phyloP scores from a whole-genome alignment of 2,113 vertebrate genomes.

The Tetraodon nigroviridis region DNA sequence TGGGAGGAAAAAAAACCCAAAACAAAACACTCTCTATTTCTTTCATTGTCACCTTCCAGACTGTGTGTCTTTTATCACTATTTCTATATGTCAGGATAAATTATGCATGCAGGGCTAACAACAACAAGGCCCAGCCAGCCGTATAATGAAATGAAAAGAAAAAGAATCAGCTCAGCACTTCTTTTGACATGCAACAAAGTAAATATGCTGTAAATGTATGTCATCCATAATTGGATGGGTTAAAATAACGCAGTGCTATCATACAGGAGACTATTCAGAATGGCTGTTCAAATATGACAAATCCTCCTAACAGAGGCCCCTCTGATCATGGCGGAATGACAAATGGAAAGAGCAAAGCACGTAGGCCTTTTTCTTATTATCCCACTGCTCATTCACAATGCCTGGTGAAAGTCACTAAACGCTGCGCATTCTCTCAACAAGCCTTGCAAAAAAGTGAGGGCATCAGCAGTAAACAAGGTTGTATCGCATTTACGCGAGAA shows the following conservation, averaged over 20 bases:
- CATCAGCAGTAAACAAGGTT: too few relatives aligned
- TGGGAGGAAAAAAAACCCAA: neutral
- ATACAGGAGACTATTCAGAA: conserved; percentile 14
- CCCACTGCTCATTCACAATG: neutral
- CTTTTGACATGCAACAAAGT: conserved; percentile 19
- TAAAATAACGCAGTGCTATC: neutral
- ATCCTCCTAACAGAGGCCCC: neutral
- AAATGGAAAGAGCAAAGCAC: neutral
- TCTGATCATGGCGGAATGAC: conserved; percentile 29
- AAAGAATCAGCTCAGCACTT: conserved; percentile 34
- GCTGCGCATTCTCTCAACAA: too few relatives aligned
- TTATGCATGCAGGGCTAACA: conserved; percentile 44
- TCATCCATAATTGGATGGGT: conserved; percentile 41
- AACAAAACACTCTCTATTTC: conserved; percentile 36
- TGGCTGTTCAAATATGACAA: conserved; percentile 36
- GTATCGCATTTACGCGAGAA: too few relatives aligned
- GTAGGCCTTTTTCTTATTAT: neutral
- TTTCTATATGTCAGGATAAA: conserved; percentile 37
- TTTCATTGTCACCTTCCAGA: conserved; percentile 33
- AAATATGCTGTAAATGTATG: conserved; percentile 36
- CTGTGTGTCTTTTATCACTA: conserved; percentile 24
- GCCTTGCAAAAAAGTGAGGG: too few relatives aligned
- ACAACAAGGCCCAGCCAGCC: conserved; percentile 39
- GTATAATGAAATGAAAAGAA: conserved; percentile 30
- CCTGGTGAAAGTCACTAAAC: neutral